Base-by-base conservation (phyloP, 2,797 vertebrate genomes). In the Melanotaenia nigrans region DNA sequence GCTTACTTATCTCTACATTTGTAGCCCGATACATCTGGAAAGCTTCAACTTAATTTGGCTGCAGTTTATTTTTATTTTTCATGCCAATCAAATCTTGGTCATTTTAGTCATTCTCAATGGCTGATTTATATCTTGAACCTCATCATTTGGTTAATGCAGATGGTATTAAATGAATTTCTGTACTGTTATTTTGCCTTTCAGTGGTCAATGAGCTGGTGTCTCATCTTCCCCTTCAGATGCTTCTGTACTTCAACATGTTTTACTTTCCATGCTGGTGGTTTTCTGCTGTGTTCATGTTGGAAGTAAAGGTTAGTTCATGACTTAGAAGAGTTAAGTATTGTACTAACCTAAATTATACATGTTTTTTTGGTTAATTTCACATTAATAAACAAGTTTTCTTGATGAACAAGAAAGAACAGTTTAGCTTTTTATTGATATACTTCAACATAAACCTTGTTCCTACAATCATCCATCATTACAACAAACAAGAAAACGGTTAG, bases 261-360 rank as follows among this genome's bases (percentile, higher is more conserved):
- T 97, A 93, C 79, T 96, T 96, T 55, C 96, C 95, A 0, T 94
- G 93, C 36, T 97, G 96, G 96, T 95, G 92, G 90, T 71, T 95
- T 77, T 95, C 94, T 0, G 94, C 96, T 36, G 91, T 94, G 10
- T 74, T 90, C 71, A 96, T 96, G 95, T 72, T 97, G 82, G 90
- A 96, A 32, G 86, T 95, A 20, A 97, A 97, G 95, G 96, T 96
- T 16, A 74, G 77, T 61, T 53, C 4, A 25, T 16, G 8, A 54
- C n/a, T 25, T 8, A 59, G 14, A 24, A 54, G 14, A 16, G 14
- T 25, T 14, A 13, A 54, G 13, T 2, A 54, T 28, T 22, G 22
- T 22, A 22, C 9, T 3, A 24, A 10, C 22, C 47, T 51, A 51
- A 51, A 24, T 51, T 3, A 24, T 51, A 6, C 1, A 22, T 22